Base-by-base conservation (phyloP, 2,888 invertebrate genomes). In the Dryomyza anilis region DNA sequence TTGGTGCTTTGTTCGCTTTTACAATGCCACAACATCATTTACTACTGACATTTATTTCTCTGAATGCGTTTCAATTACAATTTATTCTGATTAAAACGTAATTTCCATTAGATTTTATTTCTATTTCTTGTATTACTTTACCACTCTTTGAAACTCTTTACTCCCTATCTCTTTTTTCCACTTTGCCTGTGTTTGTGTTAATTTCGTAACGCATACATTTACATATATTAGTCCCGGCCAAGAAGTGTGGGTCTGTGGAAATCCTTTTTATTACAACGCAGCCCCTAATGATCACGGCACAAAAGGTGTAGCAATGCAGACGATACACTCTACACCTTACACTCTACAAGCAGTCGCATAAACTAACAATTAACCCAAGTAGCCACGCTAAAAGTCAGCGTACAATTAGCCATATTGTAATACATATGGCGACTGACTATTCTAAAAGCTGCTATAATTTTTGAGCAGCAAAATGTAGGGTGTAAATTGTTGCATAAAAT, bases 81-180 rank as follows among this genome's bases (percentile, higher is more conserved):
- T 55, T 55, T 27, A 55, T 55, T 55, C 36, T 55, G 55, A 55
- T 55, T 55, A 55, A 55, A 55, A 33, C 21, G 55, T 36, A 55
- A 55, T 55, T 55, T 36, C 55, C 55, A 55, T 55, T 55, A 21
- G 36, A 36, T 55, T 55, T 55, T 33, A 23, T 36, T 55, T 36
- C 33, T 6, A 1, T 21, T 36, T 55, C 3, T 23, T 50, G n/a
- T 23, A 8, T 10, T 8, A 39, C n/a, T 39, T 39, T n/a, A 3
- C 3, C 39, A n/a, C 7, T 39, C 39, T 39, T 3, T 7, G 39
- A 14, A 12, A 39, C 7, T 7, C 39, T 6, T n/a, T n/a, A n/a
- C n/a, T 39, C 39, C 2, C 33, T 39, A n/a, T 7, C 39, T 39
- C 4, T 39, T n/a, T 3, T n/a, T 7, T n/a, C 4, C 39, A 12